Evolutionary conservation across 2,888 invertebrate species (phyloP).

Genomic region (Rapana venosa): DNA sequence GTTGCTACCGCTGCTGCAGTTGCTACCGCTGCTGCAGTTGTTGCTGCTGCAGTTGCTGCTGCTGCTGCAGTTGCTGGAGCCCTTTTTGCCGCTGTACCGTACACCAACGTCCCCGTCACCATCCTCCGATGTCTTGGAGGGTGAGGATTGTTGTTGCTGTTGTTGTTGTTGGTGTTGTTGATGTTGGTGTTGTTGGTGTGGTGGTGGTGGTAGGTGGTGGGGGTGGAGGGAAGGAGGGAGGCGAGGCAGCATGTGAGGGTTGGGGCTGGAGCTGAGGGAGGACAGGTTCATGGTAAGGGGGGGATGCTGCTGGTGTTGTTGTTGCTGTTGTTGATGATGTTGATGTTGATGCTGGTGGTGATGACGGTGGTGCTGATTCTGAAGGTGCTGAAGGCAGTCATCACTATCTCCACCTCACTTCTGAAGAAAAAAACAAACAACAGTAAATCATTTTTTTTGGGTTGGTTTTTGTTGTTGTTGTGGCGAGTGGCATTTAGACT

Average conservation of each 20-base stretch:
- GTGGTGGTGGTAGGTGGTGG: conserved; percentile 24
- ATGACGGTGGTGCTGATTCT: background rate
- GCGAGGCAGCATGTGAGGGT: conserved; percentile 25
- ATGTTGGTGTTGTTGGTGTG: background rate
- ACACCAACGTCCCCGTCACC: background rate
- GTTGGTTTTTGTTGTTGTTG: too few species aligned
- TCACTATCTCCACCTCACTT: background rate
- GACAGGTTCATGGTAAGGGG: conserved; percentile 46
- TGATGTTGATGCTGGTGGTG: background rate
- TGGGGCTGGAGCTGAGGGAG: conserved; percentile 42
- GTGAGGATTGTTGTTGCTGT: background rate
- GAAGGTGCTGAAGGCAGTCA: background rate
- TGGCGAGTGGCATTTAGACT: too few species aligned
- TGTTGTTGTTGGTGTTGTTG: conserved; percentile 9
- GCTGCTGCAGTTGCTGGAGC: background rate
- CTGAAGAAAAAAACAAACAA: background rate
- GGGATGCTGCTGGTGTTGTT: background rate
- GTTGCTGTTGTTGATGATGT: background rate
- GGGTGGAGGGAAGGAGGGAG: conserved; percentile 33
- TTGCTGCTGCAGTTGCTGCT: conserved; percentile 19
- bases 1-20: background rate
- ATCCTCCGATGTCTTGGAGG: background rate
- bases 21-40: conserved; percentile 9
- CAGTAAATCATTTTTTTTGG: background rate
- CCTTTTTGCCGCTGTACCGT: background rate